Conservation (phyloP, 2,113 vertebrate genomes). For the Callocephalon fimbriatum region DNA sequence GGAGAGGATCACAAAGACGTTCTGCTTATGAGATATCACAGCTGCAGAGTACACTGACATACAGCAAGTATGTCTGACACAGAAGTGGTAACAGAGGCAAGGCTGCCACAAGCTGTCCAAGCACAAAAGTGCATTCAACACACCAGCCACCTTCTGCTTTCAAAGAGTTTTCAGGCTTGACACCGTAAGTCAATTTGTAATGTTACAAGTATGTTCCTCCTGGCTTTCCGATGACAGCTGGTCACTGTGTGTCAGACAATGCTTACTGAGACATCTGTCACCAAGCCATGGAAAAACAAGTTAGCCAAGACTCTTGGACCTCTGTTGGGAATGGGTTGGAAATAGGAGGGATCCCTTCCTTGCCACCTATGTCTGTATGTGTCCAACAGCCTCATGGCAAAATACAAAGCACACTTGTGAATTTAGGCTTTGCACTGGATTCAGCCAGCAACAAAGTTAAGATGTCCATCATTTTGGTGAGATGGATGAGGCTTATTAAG, state of each 20-base stretch:
- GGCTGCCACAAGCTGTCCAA: not conserved
- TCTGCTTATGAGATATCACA: not conserved
- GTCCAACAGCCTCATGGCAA: not conserved
- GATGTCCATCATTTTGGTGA: not conserved
- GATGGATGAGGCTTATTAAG: slow-evolving; percentile 17
- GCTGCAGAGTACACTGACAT: not conserved
- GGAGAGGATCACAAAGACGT: not conserved
- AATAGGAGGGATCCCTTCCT: not conserved
- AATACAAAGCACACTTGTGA: not conserved
- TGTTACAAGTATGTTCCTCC: not conserved
- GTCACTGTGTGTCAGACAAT: not conserved
- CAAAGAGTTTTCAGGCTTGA: not conserved
- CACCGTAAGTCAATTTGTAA: not conserved
- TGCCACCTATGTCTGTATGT: not conserved
- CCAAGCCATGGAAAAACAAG: not conserved
- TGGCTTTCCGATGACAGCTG: not conserved
- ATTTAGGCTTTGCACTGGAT: not conserved
- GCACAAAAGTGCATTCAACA: not conserved
- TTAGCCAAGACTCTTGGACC: not conserved
- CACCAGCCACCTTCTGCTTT: not conserved
- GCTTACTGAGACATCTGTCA: not conserved
- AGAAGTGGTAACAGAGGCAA: not conserved
- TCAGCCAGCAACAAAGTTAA: not conserved
- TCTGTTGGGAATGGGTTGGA: not conserved
- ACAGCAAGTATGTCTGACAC: not conserved